Evolutionary conservation across 2,113 vertebrate species (phyloP).

Genomic region (Ceyx cyanopectus): DNA sequence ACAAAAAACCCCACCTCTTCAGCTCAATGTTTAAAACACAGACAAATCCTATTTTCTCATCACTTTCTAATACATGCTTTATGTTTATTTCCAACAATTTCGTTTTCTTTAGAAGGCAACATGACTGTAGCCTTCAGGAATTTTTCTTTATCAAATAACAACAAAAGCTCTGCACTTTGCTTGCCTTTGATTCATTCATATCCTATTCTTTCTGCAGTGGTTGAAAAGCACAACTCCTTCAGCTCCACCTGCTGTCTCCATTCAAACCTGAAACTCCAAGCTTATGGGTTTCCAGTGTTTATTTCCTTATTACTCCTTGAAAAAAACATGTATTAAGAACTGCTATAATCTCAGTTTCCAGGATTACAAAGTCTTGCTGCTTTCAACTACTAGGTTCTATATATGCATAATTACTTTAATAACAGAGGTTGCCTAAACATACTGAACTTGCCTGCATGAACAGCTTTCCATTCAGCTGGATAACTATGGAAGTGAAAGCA

Average conservation of each 20-base stretch:
- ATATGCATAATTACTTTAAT: constrained; percentile 35
- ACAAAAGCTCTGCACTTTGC: constrained; percentile 32
- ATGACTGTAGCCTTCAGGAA: background rate
- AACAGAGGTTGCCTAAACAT: constrained; percentile 48
- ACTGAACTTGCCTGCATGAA: constrained; percentile 25
- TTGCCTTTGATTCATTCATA: constrained; percentile 47
- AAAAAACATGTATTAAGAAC: background rate
- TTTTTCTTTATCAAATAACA: background rate
- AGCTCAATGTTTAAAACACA: background rate
- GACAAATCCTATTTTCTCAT: background rate
- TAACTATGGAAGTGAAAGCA: constrained; percentile 20
- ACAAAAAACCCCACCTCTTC: background rate
- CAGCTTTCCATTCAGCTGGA: constrained; percentile 29
- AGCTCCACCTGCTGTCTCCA: constrained; percentile 75
- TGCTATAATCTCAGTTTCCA: constrained; percentile 8
- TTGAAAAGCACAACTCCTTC: constrained; percentile 43
- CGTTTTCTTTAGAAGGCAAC: background rate
- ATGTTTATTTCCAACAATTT: background rate
- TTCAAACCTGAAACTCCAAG: background rate
- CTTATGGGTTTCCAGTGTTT: background rate
- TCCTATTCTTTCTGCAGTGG: background rate
- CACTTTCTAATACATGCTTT: background rate
- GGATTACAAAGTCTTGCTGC: constrained; percentile 32
- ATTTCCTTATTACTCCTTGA: background rate
- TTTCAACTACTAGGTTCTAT: constrained; percentile 32